These are phyloP conservation scores for Cyclina sinensis DNA, from an alignment of 1,140 invertebrate species.

Conservation along the genomic window DNA sequence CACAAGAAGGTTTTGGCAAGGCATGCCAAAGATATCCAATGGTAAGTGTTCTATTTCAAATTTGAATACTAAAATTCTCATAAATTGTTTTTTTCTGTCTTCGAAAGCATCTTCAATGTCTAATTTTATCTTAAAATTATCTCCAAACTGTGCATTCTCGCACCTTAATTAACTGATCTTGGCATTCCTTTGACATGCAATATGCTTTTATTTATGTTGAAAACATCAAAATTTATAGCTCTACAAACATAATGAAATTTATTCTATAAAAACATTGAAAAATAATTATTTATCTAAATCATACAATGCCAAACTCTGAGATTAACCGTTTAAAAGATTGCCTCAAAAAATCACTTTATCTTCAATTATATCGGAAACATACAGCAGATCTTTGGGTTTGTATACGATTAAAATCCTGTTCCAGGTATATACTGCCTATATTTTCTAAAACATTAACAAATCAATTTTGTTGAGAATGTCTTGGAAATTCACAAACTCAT, in stretches of 20 bases:
- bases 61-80: neutral
- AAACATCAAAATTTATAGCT: neutral
- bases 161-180: neutral
- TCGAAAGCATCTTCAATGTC: neutral
- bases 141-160: neutral
- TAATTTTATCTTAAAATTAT: neutral
- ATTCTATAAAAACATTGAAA: neutral
- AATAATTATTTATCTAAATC: neutral
- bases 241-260: neutral
- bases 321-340: no score
- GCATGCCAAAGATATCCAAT: neutral
- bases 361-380: no score
- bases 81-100: neutral
- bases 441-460: no score
- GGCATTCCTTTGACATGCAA: neutral
- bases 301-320: neutral
- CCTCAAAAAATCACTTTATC: neutral
- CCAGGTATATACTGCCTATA: no score
- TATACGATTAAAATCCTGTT: no score
- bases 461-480: no score
- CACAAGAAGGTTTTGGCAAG: neutral
- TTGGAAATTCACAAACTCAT: no score
- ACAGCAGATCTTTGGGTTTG: no score
- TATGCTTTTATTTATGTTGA: neutral
- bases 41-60: neutral